Percentiles rank a stretch among this genome's conserved stretches.
phyloP scores from a whole-genome alignment of 1,140 invertebrate genomes.

The Drosophila lini region DNA sequence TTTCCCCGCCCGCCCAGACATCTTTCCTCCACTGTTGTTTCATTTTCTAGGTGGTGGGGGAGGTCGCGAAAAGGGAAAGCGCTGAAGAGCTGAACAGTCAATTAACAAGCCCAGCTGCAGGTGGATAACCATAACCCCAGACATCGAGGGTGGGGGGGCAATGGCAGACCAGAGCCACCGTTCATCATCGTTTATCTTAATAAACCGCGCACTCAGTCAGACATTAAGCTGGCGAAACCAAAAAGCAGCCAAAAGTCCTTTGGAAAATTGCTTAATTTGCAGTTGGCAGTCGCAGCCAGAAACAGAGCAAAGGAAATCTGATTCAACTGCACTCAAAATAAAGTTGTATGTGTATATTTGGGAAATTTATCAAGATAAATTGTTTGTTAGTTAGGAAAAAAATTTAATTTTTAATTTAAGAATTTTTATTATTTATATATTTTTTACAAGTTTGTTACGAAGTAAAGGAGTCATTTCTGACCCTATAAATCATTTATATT shows the following conservation, averaged over 20 bases:
- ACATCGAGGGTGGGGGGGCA: constrained; percentile 1
- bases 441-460: too few relatives aligned
- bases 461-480: too few relatives aligned
- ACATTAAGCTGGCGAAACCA: constrained; percentile 70
- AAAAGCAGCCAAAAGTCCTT: constrained; percentile 77
- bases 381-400: too few relatives aligned
- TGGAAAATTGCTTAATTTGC: constrained; percentile 81
- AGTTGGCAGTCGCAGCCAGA: constrained; percentile 55
- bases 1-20: not conserved
- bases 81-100: constrained; percentile 45
- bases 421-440: too few relatives aligned
- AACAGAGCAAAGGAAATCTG: constrained; percentile 36
- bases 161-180: constrained; percentile 33
- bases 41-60: not conserved
- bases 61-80: constrained; percentile 32
- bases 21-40: constrained; percentile 6
- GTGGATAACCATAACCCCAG: constrained; percentile 41
- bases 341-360: not conserved
- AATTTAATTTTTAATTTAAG: too few relatives aligned
- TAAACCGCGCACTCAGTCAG: constrained; percentile 79
- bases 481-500: too few relatives aligned
- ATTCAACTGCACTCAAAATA: constrained; percentile 16
- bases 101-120: constrained; percentile 54
- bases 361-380: not conserved
- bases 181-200: constrained; percentile 82